A percentile compares a stretch with the other conserved stretches of the same genome.
Conservation (phyloP, 2,888 invertebrate species). For the Drosophila paramelanica region DNA sequence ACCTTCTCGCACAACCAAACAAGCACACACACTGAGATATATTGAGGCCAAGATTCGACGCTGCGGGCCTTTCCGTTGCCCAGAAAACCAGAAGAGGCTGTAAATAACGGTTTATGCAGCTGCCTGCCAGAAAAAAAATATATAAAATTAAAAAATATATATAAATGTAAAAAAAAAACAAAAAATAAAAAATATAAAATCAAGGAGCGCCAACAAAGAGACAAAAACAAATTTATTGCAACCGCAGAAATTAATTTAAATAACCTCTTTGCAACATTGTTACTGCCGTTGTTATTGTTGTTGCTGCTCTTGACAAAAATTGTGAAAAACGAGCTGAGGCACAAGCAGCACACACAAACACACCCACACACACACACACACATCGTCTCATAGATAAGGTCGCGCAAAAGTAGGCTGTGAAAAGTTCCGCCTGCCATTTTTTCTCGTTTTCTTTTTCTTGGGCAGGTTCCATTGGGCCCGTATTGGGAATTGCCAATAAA, state of each 20-base stretch:
- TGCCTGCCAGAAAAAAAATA: constrained; percentile 31
- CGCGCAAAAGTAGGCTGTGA: constrained; percentile 15
- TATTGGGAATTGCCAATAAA: constrained; percentile 68
- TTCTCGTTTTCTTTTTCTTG: not conserved
- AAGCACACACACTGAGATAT: constrained; percentile 3
- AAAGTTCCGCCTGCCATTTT: constrained; percentile 31
- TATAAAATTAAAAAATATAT: not conserved
- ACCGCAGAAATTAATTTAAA: constrained; percentile 76
- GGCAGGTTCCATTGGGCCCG: constrained; percentile 2
- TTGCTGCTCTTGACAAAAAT: constrained; percentile 55
- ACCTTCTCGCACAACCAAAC: not conserved
- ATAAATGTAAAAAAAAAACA: not conserved
- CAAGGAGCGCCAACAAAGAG: constrained; percentile 35
- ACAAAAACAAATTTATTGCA: constrained; percentile 70
- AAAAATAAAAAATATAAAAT: constrained; percentile 10
- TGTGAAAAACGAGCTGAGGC: constrained; percentile 48
- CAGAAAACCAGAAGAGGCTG: constrained; percentile 44
- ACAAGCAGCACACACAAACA: constrained; percentile 13
- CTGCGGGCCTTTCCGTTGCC: constrained; percentile 31
- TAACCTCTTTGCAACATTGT: constrained; percentile 59
- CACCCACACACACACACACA: constrained; percentile 1
- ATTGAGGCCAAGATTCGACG: constrained; percentile 39
- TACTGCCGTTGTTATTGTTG: constrained; percentile 18
- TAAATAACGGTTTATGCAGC: constrained; percentile 68
- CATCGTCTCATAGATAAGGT: constrained; percentile 29